Evolutionary conservation across 2,888 invertebrate species (phyloP).

Genomic region (Volucella inanis): DNA sequence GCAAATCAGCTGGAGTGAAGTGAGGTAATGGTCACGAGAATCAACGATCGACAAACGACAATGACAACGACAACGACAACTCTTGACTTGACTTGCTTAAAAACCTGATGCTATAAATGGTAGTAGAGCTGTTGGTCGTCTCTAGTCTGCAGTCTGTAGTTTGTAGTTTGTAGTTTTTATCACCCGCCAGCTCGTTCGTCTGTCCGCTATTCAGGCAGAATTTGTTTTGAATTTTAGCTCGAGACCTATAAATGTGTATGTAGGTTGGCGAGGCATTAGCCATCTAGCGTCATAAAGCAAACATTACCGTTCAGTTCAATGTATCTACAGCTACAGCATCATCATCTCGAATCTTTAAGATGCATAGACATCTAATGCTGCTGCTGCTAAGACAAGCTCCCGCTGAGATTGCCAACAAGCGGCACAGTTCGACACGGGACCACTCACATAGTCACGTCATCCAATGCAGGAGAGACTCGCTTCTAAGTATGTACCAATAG

Average conservation of each 20-base stretch:
- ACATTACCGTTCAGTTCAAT: constrained; percentile 65
- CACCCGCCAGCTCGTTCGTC: not conserved
- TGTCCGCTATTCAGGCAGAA: not conserved
- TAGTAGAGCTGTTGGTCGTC: constrained; percentile 33
- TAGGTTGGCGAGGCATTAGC: constrained; percentile 65
- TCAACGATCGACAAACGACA: no score
- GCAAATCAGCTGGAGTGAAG: constrained; percentile 28
- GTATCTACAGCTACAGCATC: constrained; percentile 35
- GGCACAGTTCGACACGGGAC: not conserved
- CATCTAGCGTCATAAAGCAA: constrained; percentile 69
- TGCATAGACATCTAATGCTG: constrained; percentile 31
- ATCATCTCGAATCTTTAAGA: constrained; percentile 18
- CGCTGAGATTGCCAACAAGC: constrained; percentile 34
- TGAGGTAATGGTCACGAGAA: constrained; percentile 55
- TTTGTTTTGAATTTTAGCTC: constrained; percentile 56
- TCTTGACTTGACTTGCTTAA: constrained; percentile 61
- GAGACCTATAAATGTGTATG: constrained; percentile 44
- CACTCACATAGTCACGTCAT: constrained; percentile 1
- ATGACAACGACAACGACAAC: constrained; percentile 33
- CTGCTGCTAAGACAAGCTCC: constrained; percentile 31
- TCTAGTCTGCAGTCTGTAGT: not conserved
- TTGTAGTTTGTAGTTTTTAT: not conserved
- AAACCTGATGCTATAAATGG: constrained; percentile 71
- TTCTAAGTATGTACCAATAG: not conserved
- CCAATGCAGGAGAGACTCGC: not conserved